phyloP scores from a whole-genome alignment of 1,140 invertebrate species.

The Drosophila kurseongensis region DNA sequence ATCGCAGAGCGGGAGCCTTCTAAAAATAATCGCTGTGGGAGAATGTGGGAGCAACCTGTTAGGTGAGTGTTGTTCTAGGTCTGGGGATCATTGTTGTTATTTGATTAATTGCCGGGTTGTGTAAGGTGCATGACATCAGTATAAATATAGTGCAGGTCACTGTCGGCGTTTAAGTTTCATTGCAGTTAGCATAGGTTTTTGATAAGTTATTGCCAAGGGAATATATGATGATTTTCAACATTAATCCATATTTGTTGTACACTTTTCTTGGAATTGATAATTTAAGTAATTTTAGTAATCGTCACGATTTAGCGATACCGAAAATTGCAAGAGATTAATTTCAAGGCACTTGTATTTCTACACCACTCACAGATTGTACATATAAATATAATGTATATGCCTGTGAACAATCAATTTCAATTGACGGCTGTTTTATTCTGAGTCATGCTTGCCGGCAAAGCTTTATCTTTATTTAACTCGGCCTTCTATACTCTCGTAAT shows the following conservation, averaged over 20 bases:
- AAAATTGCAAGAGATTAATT: conserved; percentile 5
- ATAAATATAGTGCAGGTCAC: conserved; percentile 12
- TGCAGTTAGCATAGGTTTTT: not conserved
- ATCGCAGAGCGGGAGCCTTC: conserved; percentile 1
- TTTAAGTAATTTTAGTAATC: too few relatives aligned
- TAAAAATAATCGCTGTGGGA: conserved; percentile 31
- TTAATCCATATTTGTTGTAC: too few relatives aligned
- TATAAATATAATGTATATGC: not conserved
- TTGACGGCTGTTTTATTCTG: not conserved
- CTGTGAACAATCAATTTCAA: conserved; percentile 15
- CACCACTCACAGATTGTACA: too few relatives aligned
- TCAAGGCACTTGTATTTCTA: not conserved
- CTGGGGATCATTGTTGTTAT: conserved; percentile 3
- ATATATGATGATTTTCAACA: too few relatives aligned
- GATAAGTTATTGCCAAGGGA: too few relatives aligned
- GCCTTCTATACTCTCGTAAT: not conserved
- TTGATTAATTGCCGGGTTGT: conserved; percentile 25
- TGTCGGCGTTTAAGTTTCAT: not conserved
- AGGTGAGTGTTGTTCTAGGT: conserved; percentile 34
- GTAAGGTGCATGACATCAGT: conserved; percentile 20
- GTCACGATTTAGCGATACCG: not conserved
- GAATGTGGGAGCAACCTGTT: conserved; percentile 37
- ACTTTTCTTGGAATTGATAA: too few relatives aligned
- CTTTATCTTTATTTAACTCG: conserved; percentile 1
- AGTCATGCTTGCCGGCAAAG: conserved; percentile 32